Evolutionary conservation across 2,113 vertebrate genomes (phyloP).

Genomic region (Spheniscus mendiculus): DNA sequence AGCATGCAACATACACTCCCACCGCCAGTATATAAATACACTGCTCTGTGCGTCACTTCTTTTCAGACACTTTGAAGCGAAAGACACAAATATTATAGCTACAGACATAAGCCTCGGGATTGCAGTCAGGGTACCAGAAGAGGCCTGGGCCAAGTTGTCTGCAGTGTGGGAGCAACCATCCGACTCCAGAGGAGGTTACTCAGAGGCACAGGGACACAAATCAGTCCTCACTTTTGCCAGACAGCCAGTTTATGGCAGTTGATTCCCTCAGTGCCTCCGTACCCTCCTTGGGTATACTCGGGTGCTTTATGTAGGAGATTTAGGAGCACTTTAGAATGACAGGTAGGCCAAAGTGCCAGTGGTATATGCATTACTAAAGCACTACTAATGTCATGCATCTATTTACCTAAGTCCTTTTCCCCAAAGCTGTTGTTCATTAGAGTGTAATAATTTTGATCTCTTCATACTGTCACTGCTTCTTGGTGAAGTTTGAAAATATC

Average conservation of each 20-base stretch:
- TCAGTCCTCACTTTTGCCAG: neutral
- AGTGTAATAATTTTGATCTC: neutral
- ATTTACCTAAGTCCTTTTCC: neutral
- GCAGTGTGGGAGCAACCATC: neutral
- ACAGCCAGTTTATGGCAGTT: neutral
- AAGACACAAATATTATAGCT: neutral
- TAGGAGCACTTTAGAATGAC: neutral
- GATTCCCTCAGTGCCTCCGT: neutral
- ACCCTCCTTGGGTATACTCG: neutral
- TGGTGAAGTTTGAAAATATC: conserved; percentile 27
- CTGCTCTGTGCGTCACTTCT: neutral
- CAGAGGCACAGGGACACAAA: neutral
- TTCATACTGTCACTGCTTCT: neutral
- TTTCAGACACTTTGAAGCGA: neutral
- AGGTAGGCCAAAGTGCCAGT: neutral
- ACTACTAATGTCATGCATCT: neutral
- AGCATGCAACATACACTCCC: neutral
- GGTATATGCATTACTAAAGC: neutral
- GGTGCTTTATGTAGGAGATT: neutral
- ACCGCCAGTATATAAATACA: neutral
- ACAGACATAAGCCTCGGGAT: neutral
- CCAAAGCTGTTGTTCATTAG: neutral
- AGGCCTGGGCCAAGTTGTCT: neutral
- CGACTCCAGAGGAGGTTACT: neutral
- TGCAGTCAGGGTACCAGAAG: neutral